A percentile compares a stretch with the other conserved stretches of the same genome.
Evolutionary conservation across 2,113 vertebrate genomes (phyloP).

Genomic region (Tichodroma muraria): DNA sequence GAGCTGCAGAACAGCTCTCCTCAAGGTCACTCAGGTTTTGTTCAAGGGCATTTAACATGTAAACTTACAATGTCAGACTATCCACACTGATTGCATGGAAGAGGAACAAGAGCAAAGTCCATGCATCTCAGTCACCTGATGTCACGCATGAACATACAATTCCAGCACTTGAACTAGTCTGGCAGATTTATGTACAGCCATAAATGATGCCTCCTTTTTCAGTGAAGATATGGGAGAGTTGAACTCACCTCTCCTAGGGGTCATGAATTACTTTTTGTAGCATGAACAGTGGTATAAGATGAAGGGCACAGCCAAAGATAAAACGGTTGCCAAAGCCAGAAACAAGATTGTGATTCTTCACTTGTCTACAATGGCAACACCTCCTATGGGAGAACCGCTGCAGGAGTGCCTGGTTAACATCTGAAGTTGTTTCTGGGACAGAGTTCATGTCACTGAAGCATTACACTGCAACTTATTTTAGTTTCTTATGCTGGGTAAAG

Average conservation of each 20-base stretch:
- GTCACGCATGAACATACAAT: background rate
- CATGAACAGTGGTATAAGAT: background rate
- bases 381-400: background rate
- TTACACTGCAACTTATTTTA: background rate
- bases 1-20: background rate
- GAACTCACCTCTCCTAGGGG: background rate
- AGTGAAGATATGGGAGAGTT: fast-evolving
- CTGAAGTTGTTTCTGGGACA: background rate
- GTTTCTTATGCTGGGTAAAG: background rate
- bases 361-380: background rate
- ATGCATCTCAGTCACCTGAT: background rate
- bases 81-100: background rate
- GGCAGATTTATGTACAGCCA: background rate
- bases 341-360: background rate
- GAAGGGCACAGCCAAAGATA: fast-evolving
- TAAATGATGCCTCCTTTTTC: background rate
- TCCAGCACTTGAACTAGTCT: background rate
- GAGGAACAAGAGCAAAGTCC: background rate
- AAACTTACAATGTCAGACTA: background rate
- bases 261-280: background rate
- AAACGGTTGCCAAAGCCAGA: background rate
- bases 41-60: background rate
- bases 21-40: background rate
- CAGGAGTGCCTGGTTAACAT: background rate
- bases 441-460: background rate